Percentiles rank a stretch among this genome's conserved stretches.
Evolutionary conservation across 64 coral and sea anemone genomes (phyloP).

Genomic region (Porites australiensis): DNA sequence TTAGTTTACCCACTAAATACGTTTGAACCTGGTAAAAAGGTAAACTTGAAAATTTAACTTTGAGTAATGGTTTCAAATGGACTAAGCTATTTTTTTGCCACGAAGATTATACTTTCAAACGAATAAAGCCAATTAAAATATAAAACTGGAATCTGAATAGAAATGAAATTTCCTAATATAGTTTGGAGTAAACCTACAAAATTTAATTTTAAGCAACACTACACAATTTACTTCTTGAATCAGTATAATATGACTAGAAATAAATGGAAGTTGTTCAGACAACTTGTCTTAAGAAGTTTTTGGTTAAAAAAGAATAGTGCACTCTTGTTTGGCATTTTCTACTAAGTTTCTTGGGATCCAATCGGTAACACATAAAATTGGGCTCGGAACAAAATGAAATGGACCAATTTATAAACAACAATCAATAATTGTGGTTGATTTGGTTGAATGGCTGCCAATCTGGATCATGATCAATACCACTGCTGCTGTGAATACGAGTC

Average conservation of each 20-base stretch:
- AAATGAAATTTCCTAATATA: background rate
- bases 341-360: slow-evolving; percentile 22
- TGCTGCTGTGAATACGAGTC: slow-evolving; percentile 78
- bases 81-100: background rate
- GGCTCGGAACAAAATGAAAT: slow-evolving; percentile 43
- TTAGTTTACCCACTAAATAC: background rate
- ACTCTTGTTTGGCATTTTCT: background rate
- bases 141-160: slow-evolving; percentile 30
- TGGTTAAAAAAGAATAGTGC: background rate
- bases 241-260: background rate
- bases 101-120: background rate
- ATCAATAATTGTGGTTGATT: slow-evolving; percentile 16
- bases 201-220: background rate
- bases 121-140: background rate
- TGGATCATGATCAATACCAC: slow-evolving; percentile 53
- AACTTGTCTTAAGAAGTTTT: background rate
- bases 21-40: background rate
- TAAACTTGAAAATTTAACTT: background rate
- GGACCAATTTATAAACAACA: background rate
- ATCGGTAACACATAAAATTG: slow-evolving; percentile 25
- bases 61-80: background rate
- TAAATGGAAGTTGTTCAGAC: slow-evolving; percentile 1
- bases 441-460: slow-evolving; percentile 54
- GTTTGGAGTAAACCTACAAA: background rate
- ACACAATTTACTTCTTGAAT: background rate